These are phyloP conservation scores for Copsychus sechellarum DNA, from an alignment of 2,113 vertebrate species.

Conservation along the genomic window DNA sequence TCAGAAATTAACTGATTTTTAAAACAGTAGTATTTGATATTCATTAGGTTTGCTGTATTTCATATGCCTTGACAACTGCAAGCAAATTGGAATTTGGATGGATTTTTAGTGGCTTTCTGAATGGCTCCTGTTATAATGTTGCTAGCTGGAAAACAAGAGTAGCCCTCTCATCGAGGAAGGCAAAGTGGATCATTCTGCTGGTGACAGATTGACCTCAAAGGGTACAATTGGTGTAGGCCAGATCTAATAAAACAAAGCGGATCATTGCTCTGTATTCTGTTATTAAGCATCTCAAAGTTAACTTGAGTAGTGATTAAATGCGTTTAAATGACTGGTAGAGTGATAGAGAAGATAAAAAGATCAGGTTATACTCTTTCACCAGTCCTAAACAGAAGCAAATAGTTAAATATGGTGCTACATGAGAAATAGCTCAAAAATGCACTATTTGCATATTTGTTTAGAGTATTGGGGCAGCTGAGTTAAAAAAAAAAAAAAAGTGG, in stretches of 20 bases:
- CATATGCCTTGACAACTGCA: neutral
- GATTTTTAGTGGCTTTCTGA: neutral
- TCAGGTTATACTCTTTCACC: neutral
- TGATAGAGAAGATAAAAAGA: neutral
- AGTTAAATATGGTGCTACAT: neutral
- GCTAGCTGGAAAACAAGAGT: neutral
- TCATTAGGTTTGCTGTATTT: neutral
- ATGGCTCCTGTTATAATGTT: neutral
- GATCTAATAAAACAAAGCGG: neutral
- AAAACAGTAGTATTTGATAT: neutral
- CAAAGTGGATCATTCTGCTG: neutral
- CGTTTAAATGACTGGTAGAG: neutral
- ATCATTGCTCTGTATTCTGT: neutral
- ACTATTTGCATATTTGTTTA: neutral
- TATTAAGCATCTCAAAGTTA: neutral
- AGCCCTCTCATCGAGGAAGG: neutral
- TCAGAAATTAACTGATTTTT: neutral
- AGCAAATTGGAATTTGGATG: neutral
- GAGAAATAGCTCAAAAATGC: neutral
- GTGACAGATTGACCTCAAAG: neutral
- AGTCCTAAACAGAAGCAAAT: neutral
- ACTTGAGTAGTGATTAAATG: slow-evolving; percentile 12
- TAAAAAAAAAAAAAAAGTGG: neutral
- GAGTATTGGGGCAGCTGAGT: neutral
- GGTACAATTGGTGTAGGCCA: neutral